Evolutionary conservation across 2,113 vertebrate species (phyloP).

Genomic region (Etheostoma cragini): DNA sequence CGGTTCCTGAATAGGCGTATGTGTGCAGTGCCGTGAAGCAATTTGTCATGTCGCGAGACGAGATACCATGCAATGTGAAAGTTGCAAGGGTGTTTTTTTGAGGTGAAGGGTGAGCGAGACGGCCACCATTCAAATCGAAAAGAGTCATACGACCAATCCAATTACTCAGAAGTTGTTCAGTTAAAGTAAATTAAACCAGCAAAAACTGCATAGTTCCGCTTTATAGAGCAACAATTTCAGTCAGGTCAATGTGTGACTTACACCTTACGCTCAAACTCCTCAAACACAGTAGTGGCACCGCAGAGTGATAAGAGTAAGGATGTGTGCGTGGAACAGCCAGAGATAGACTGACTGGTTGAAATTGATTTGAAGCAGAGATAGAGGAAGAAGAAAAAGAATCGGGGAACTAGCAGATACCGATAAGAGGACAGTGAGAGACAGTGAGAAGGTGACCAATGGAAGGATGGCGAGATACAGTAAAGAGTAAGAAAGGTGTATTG

Average conservation of each 20-base stretch:
- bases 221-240: slow-evolving; percentile 7
- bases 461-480: neutral
- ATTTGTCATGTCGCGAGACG: too few species aligned
- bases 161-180: too few species aligned
- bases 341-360: slow-evolving; percentile 18
- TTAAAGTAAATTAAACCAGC: too few species aligned
- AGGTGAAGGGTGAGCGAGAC: too few species aligned
- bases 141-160: too few species aligned
- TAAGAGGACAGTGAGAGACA: neutral
- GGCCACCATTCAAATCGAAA: too few species aligned
- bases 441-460: neutral
- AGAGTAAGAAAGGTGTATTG: neutral
- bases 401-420: neutral
- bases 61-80: too few species aligned
- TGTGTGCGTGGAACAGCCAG: neutral
- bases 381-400: neutral
- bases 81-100: too few species aligned
- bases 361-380: slow-evolving; percentile 1
- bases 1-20: too few species aligned
- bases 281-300: slow-evolving; percentile 18
- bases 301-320: slow-evolving; percentile 8
- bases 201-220: too few species aligned
- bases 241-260: slow-evolving; percentile 41
- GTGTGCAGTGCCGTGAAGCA: too few species aligned
- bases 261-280: slow-evolving; percentile 6